Evolutionary conservation across 2,888 invertebrate species (phyloP).

Genomic region (Agrilus cyanescens): DNA sequence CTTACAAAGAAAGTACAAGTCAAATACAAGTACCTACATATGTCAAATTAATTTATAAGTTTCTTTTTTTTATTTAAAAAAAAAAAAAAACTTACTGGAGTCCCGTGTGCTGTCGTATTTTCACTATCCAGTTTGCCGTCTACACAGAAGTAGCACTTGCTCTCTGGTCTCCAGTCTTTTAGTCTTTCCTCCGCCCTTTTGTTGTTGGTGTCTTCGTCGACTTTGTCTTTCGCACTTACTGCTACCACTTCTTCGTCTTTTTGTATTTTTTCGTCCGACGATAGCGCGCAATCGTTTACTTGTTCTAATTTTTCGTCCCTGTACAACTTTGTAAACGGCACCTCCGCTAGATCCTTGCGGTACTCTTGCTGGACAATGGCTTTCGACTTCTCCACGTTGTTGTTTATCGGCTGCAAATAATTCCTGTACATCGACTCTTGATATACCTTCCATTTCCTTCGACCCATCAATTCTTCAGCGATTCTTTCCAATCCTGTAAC

Average conservation of each 20-base stretch:
- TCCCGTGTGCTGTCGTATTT: constrained; percentile 41
- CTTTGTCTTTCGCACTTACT: constrained; percentile 8
- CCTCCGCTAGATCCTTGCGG: constrained; percentile 21
- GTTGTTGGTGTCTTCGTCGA: constrained; percentile 13
- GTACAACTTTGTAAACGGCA: constrained; percentile 7
- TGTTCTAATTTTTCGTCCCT: constrained; percentile 12
- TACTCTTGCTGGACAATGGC: constrained; percentile 18
- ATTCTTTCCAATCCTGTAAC: constrained; percentile 84
- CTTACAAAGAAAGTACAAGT: no score
- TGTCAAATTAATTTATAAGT: no score
- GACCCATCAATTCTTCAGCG: constrained; percentile 94
- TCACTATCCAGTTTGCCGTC: constrained; percentile 54
- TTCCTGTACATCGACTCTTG: constrained; percentile 54
- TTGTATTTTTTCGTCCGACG: constrained; percentile 26
- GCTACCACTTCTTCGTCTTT: constrained; percentile 17
- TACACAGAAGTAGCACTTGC: constrained; percentile 74
- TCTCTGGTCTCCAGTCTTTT: constrained; percentile 66
- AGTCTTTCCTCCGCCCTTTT: constrained; percentile 27
- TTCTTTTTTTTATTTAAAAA: not conserved
- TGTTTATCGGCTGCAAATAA: constrained; percentile 36
- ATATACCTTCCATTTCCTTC: constrained; percentile 91
- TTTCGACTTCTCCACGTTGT: constrained; percentile 32
- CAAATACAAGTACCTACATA: no score
- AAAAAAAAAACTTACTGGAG: constrained; percentile 38
- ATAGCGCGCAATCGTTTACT: constrained; percentile 9